Conservation (phyloP, 2,797 vertebrate species). For the Gastrophryne carolinensis region DNA sequence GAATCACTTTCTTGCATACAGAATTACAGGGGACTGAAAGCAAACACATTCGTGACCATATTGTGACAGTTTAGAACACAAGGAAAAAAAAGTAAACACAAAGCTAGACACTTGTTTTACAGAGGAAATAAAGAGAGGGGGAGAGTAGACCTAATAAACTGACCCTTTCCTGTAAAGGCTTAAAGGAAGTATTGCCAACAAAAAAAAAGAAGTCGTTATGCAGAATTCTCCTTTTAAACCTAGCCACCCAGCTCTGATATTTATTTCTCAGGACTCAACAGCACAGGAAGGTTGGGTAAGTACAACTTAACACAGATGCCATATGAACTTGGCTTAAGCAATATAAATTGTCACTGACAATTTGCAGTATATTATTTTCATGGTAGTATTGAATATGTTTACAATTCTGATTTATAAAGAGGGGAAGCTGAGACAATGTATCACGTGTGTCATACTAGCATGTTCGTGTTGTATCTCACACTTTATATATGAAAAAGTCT, state of each 20-base stretch:
- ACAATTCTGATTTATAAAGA: too few relatives aligned
- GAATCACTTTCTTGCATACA: neutral
- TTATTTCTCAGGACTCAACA: neutral
- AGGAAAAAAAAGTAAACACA: neutral
- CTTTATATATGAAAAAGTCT: too few relatives aligned
- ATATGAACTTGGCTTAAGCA: neutral
- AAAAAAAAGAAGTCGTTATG: neutral
- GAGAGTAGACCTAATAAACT: constrained; percentile 4
- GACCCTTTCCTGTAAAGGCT: constrained; percentile 36
- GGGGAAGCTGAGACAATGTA: too few relatives aligned
- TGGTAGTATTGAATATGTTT: neutral
- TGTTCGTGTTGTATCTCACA: too few relatives aligned
- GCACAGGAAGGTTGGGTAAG: neutral
- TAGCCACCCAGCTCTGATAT: neutral
- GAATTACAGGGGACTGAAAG: too few relatives aligned
- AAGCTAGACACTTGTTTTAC: neutral
- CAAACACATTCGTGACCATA: neutral
- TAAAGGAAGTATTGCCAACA: constrained; percentile 42
- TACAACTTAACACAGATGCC: neutral
- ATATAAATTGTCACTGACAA: neutral
- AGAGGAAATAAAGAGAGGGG: constrained; percentile 21
- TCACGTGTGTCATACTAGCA: too few relatives aligned
- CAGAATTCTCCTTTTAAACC: constrained; percentile 12
- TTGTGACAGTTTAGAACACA: neutral
- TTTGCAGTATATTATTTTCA: neutral